A percentile compares a stretch with the other conserved stretches of the same genome.
Evolutionary conservation across 2,113 vertebrate genomes (phyloP).

Genomic region (Varanus komodoensis): DNA sequence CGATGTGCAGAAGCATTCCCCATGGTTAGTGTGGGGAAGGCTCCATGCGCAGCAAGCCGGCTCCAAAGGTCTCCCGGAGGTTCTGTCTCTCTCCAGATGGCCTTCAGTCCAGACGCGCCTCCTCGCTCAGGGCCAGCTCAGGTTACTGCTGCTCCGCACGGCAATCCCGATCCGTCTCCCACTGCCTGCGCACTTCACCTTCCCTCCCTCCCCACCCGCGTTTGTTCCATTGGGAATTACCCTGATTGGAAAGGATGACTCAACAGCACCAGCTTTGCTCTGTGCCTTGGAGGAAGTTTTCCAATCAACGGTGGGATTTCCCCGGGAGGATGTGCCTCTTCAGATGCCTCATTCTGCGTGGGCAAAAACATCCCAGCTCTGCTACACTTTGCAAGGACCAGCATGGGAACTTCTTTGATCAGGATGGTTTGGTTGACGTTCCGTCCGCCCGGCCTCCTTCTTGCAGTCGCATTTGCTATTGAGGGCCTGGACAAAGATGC

Average conservation of each 20-base stretch:
- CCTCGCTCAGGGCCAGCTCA: not conserved
- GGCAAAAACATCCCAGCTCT: not conserved
- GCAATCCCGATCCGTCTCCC: not conserved
- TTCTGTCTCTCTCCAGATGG: not conserved
- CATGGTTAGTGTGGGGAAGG: not conserved
- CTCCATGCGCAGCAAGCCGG: not conserved
- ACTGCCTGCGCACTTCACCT: not conserved
- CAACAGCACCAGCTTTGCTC: not conserved
- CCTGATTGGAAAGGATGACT: not conserved
- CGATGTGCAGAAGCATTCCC: not conserved
- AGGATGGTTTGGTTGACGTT: too few species aligned
- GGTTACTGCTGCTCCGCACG: not conserved
- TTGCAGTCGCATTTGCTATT: not conserved
- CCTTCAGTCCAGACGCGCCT: not conserved
- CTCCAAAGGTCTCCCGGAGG: slow-evolving; percentile 10
- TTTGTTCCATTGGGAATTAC: slow-evolving; percentile 1
- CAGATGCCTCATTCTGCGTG: not conserved
- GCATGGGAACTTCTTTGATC: not conserved
- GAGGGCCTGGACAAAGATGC: not conserved
- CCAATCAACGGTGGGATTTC: not conserved
- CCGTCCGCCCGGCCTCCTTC: too few species aligned
- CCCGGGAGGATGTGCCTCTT: not conserved
- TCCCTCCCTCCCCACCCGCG: too few species aligned
- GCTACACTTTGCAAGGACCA: not conserved
- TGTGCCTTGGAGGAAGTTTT: not conserved